Base-by-base conservation (phyloP, 2,888 invertebrate genomes). In the Cerastoderma edule region DNA sequence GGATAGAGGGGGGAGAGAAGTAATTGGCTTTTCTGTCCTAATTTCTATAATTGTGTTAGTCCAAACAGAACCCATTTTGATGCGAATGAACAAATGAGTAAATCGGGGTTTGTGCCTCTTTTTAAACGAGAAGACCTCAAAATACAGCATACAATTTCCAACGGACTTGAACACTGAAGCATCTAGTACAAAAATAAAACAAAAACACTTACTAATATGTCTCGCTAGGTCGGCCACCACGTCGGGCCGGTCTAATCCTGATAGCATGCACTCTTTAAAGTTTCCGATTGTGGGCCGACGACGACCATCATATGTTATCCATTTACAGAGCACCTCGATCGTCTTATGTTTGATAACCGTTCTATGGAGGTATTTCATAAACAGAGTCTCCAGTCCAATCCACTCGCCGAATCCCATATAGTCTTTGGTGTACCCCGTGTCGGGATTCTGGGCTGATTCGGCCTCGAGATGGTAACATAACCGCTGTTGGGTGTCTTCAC, bases 261-360 rank as follows among this genome's bases (percentile, higher is more conserved):
- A n/a, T 22, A 32, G n/a, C 16, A 75, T 53, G 56, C 69, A 72
- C 16, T 67, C 28, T 27, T 46, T 28, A 6, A 78, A 60, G 39
- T 79, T 79, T 4, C 72, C 72, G 16, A 79, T n/a, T 2, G 75
- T 79, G 3, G 79, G 72, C 30, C 44, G 16, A 8, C 72, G 79
- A 30, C 54, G 48, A 0, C 39, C 63, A 8, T 57, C 68, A 8
- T 3, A 3, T 6, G 75, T 75, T 6, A 67, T 46, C 79, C 79
- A 79, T 53, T 72, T 79, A 33, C 69, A 65, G 0, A 79, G n/a
- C 3, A 79, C 72, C 32, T 79, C 79, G 8, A 35, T 28, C 5
- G 75, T 72, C 50, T 79, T 79, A n/a, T 65, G 30, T 56, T 48
- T 44, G 28, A 53, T 39, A 13, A 46, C 50, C 0, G 65, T 60